Evolutionary conservation across 2,113 vertebrate species (phyloP).

Genomic region (Loxodonta africana): DNA sequence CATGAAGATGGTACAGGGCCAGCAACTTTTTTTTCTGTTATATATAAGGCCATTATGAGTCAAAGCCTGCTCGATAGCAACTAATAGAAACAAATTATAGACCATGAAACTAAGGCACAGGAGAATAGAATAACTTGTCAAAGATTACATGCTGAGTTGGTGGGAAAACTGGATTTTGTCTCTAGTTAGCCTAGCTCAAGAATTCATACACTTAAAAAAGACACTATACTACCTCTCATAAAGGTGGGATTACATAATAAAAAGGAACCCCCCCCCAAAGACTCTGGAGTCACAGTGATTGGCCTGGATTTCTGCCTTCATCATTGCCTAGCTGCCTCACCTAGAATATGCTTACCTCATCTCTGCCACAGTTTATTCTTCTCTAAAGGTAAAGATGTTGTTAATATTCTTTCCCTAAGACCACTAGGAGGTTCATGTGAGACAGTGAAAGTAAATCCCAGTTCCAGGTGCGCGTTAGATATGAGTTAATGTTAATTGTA

Average conservation of each 20-base stretch:
- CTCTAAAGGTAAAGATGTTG: background rate
- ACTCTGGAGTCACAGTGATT: background rate
- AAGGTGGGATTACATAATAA: background rate
- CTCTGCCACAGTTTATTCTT: background rate
- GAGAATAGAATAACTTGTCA: background rate
- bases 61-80: background rate
- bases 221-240: background rate
- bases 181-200: background rate
- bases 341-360: background rate
- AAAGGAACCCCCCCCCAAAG: background rate
- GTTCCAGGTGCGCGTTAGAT: background rate
- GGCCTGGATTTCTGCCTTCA: background rate
- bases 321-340: background rate
- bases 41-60: background rate
- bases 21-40: background rate
- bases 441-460: background rate
- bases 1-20: background rate
- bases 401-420: background rate
- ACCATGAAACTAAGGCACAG: background rate
- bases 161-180: background rate
- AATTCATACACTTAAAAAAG: background rate
- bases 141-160: background rate
- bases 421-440: background rate
- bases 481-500: background rate
- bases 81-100: background rate